Conservation (phyloP, 2,797 vertebrate species). For the Peromyscus nudipes region DNA sequence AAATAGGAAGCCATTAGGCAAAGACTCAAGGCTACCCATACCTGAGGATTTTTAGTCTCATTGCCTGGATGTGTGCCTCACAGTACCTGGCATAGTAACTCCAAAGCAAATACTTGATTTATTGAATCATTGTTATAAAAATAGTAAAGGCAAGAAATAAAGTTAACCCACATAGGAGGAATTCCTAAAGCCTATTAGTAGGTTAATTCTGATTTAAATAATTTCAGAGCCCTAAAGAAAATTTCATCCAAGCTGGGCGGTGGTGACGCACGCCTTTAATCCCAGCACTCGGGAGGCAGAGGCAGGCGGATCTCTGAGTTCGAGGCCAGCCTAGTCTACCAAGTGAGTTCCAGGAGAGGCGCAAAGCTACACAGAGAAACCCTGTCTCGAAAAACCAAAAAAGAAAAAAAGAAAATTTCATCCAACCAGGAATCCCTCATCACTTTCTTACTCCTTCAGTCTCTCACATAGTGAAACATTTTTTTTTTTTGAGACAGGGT, state of each 20-base stretch:
- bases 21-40: neutral
- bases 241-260: too few relatives aligned
- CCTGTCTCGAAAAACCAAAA: too few relatives aligned
- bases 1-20: slow-evolving; percentile 18
- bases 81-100: neutral
- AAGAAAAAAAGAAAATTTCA: too few relatives aligned
- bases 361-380: too few relatives aligned
- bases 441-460: slow-evolving; percentile 31
- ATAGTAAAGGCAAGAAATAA: slow-evolving; percentile 31
- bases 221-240: slow-evolving; percentile 54
- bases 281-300: too few relatives aligned
- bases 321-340: too few relatives aligned
- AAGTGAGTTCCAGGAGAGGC: too few relatives aligned
- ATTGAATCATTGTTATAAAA: slow-evolving; percentile 16
- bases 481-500: neutral
- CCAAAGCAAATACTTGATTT: slow-evolving; percentile 42
- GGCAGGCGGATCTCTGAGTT: too few relatives aligned
- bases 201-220: slow-evolving; percentile 54
- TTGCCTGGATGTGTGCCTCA: neutral
- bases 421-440: neutral
- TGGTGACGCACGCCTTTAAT: too few relatives aligned
- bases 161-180: slow-evolving; percentile 30
- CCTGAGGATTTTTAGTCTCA: slow-evolving; percentile 20
- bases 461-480: neutral
- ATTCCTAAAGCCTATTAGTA: neutral